Conservation (phyloP, 2,113 vertebrate species). For the cattle (Bos taurus) region ARS-UCD2.0 NC_037334.1:14494001-14494500, state of each 20-base stretch:
- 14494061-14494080: not conserved
- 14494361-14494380: not conserved
- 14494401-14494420: not conserved
- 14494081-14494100: constrained; percentile 38
- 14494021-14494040: constrained; percentile 38
- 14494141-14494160: constrained; percentile 45
- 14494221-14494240: not conserved
- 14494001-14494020: not conserved
- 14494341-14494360: not conserved
- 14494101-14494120: constrained; percentile 51
- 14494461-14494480: not conserved
- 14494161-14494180: constrained; percentile 72
- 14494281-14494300: not conserved
- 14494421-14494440: not conserved
- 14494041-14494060: not conserved
- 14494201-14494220: constrained; percentile 55
- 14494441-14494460: not conserved
- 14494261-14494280: not conserved
- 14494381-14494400: not conserved
- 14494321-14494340: not conserved
- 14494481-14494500: not conserved
- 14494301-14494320: not conserved
- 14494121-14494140: not conserved
- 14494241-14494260: constrained; percentile 34
- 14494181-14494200: constrained; percentile 56